Base-by-base conservation (phyloP, 35 echinoderm and acorn worm species). In the Heliocidaris erythrogramma region DNA sequence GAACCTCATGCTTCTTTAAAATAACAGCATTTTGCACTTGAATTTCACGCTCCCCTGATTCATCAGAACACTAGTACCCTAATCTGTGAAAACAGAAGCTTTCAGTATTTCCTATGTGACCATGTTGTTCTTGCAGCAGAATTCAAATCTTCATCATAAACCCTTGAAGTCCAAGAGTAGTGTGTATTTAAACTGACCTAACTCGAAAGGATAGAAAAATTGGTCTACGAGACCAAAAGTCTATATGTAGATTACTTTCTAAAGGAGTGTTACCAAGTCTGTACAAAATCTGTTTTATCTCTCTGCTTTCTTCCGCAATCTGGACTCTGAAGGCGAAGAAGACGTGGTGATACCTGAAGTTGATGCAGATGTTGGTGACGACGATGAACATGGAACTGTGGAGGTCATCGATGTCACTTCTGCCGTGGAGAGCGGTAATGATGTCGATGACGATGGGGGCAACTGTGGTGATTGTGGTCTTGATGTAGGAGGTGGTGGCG, bases 291-390 rank as follows among this genome's bases (percentile, higher is more conserved):
- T 78, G 65, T 78, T 78, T 71, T 78, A 78, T 78, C 65, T 78
- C 65, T 78, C 65, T n/a, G 0, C 65, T 92, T 92, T 92, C 91
- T 92, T 92, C 47, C 91, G 91, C 30, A 92, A 92, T 48, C 91
- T 92, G 0, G 49, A 92, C 49, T 92, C 91, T 59, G 91, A 59
- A 48, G 91, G 49, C n/a, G 91, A 30, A 49, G 50, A 13, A 24
- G 91, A 24, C 50, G 12, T 59, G 11, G 49, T 92, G 87, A 31
- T 89, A 48, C 12, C 31, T 92, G 91, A 92, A 92, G 47, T 92
- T 13, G 91, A 30, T 12, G 49, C 49, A 59, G 48, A 92, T 18
- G 91, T 17, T 56, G 7, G 89, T 24, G 91, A 59, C 30, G 49
- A 59, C 11, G 21, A 30, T 35, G 49, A 21, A 30, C 48, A 35